Percentiles rank a stretch among this genome's conserved stretches.
phyloP scores from a whole-genome alignment of 1,140 invertebrate species.

The Chionoecetes opilio region DNA sequence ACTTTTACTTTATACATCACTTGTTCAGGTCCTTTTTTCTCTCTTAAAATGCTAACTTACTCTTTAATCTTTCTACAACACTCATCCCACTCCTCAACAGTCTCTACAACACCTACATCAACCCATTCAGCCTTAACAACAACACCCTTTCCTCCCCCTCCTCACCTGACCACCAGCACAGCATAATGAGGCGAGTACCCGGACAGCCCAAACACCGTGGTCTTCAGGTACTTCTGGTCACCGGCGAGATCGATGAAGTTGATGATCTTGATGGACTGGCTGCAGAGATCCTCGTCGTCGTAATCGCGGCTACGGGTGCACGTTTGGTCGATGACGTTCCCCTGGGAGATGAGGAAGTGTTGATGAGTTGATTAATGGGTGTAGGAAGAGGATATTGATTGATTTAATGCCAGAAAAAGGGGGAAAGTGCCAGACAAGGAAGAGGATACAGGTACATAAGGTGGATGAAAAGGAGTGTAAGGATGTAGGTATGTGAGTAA shows the following conservation, averaged over 20 bases:
- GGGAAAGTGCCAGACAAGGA: not conserved
- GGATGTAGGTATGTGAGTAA: too few species aligned
- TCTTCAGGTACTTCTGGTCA: slow-evolving; percentile 97
- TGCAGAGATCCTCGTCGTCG: slow-evolving; percentile 95
- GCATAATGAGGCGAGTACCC: slow-evolving; percentile 98
- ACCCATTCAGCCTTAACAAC: too few species aligned
- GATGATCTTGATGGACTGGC: slow-evolving; percentile 94
- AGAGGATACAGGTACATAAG: too few species aligned
- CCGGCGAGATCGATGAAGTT: slow-evolving; percentile 98
- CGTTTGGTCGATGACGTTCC: slow-evolving; percentile 80
- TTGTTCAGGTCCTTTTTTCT: too few species aligned
- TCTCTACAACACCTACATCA: too few species aligned
- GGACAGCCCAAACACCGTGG: slow-evolving; percentile 96
- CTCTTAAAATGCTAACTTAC: too few species aligned
- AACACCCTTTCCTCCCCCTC: too few species aligned
- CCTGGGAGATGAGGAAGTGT: slow-evolving; percentile 58
- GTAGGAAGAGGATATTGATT: not conserved
- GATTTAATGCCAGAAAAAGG: not conserved
- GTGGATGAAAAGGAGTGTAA: too few species aligned
- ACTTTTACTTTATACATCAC: too few species aligned
- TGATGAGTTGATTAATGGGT: not conserved
- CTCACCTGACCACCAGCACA: slow-evolving; percentile 92
- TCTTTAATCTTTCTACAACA: too few species aligned
- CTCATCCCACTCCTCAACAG: too few species aligned
- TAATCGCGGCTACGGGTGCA: slow-evolving; percentile 80